Evolutionary conservation across 2,888 invertebrate species (phyloP), one percentile per base, ranked within the genome.

Genomic region (Diarsia mendica): DNA sequence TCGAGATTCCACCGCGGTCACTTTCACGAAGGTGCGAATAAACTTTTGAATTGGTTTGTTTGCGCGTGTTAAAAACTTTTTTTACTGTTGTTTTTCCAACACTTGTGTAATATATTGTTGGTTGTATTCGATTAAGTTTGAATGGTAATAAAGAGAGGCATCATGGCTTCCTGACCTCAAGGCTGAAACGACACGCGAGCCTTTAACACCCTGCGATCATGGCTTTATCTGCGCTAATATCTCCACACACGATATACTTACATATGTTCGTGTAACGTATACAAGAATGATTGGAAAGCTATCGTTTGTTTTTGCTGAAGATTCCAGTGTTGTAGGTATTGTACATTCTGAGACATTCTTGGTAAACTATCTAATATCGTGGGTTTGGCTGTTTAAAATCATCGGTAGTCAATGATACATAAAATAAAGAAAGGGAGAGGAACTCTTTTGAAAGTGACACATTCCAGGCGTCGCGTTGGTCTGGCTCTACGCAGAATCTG

Each of bases 61-160:
- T 71, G 77, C 78, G 82, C 78, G 84, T 87, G 84, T 86, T 79
- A 68, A 80, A 77, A 83, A 86, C 86, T 88, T 90, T 88, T 60
- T 88, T 89, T 88, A 88, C 81, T 81, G 74, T 87, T 84, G 80
- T 83, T 82, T 86, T 88, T 86, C 82, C 80, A 88, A 86, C 87
- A 89, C 88, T 87, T 77, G 69, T 83, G 79, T 89, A 88, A 90
- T 90, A 89, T 92, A 90, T 90, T 87, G 90, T 89, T 78, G 87
- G 89, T 90, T 89, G 92, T 92, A 90, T 93, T 92, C 91, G 93
- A 94, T 94, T 94, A 93, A 93, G 90, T 93, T 93, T 89, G 93
- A 93, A 94, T 93, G 89, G 92, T 90, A 91, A 93, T 94, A 94
- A 93, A 93, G 89, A 90, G 87, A 89, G 89, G 85, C 89, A 82